Conservation (phyloP, 2,797 vertebrate genomes). For the Rhinatrema bivittatum region DNA sequence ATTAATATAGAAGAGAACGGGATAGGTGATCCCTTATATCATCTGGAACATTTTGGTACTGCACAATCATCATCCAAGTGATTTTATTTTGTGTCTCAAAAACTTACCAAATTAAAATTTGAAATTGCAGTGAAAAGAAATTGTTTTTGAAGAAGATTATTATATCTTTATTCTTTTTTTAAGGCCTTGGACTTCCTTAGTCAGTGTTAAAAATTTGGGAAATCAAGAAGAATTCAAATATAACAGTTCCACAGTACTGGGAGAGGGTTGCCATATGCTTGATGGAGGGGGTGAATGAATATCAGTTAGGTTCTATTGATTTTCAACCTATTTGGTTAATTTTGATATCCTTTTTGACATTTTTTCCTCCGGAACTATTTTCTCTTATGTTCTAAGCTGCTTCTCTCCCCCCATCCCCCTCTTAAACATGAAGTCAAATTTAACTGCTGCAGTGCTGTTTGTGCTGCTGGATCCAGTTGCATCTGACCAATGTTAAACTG, state of each 20-base stretch:
- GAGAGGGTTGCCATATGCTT: constrained; percentile 1
- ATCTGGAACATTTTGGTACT: constrained; percentile 1
- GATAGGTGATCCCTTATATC: background rate
- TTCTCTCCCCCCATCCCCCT: too few species aligned
- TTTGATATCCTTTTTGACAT: constrained; percentile 6
- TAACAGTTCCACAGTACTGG: constrained; percentile 14
- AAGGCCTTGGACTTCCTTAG: background rate
- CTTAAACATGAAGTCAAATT: too few species aligned
- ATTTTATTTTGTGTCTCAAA: background rate
- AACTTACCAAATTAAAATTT: constrained; percentile 7
- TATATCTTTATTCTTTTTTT: too few species aligned
- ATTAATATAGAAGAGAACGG: background rate
- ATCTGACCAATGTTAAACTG: background rate
- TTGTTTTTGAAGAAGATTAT: too few species aligned
- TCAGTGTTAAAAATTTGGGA: constrained; percentile 1
- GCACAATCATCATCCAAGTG: background rate
- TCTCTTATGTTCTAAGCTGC: too few species aligned
- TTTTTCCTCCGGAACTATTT: background rate
- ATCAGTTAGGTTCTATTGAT: background rate
- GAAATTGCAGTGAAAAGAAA: background rate
- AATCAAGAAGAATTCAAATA: background rate
- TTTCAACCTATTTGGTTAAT: background rate
- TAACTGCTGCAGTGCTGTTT: too few species aligned
- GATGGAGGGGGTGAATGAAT: background rate
- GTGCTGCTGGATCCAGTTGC: too few species aligned